phyloP scores from a whole-genome alignment of 2,888 invertebrate genomes.

The Dendrolimus houi region DNA sequence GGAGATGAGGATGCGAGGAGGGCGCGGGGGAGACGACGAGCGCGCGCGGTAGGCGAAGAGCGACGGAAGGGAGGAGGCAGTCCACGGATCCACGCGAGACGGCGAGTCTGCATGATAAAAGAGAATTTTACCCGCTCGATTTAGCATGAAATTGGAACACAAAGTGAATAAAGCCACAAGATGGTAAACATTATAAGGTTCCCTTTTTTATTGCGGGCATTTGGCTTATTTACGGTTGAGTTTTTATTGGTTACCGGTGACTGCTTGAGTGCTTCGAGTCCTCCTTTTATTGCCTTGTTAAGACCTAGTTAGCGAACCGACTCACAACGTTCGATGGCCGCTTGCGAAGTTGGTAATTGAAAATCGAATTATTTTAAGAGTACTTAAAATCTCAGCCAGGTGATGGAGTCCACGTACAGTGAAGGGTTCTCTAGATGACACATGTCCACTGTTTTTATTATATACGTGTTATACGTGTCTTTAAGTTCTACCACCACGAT shows the following conservation, averaged over 20 bases:
- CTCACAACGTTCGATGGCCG: slow-evolving; percentile 44
- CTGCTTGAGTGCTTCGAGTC: slow-evolving; percentile 45
- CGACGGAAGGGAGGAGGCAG: slow-evolving; percentile 11
- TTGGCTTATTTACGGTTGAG: slow-evolving; percentile 69
- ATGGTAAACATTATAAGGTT: slow-evolving; percentile 75
- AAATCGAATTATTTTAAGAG: slow-evolving; percentile 17
- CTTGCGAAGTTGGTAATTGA: slow-evolving; percentile 57
- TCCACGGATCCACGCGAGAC: slow-evolving; percentile 38
- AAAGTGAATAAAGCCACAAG: slow-evolving; percentile 76
- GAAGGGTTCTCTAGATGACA: no score
- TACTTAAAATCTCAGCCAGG: slow-evolving; percentile 18
- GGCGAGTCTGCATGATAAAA: slow-evolving; percentile 71
- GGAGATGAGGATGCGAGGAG: background rate
- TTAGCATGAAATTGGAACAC: slow-evolving; percentile 77
- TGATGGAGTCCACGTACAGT: no score
- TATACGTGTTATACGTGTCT: no score
- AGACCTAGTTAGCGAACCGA: slow-evolving; percentile 70
- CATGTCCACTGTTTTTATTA: no score
- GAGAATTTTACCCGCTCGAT: slow-evolving; percentile 73
- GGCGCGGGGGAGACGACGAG: background rate
- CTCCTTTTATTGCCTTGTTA: slow-evolving; percentile 73
- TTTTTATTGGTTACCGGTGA: slow-evolving; percentile 66
- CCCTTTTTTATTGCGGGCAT: slow-evolving; percentile 68
- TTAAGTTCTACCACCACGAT: no score
- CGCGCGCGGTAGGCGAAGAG: slow-evolving; percentile 4